phyloP scores from a whole-genome alignment of 2,888 invertebrate species.

The Ochropleura leucogaster region DNA sequence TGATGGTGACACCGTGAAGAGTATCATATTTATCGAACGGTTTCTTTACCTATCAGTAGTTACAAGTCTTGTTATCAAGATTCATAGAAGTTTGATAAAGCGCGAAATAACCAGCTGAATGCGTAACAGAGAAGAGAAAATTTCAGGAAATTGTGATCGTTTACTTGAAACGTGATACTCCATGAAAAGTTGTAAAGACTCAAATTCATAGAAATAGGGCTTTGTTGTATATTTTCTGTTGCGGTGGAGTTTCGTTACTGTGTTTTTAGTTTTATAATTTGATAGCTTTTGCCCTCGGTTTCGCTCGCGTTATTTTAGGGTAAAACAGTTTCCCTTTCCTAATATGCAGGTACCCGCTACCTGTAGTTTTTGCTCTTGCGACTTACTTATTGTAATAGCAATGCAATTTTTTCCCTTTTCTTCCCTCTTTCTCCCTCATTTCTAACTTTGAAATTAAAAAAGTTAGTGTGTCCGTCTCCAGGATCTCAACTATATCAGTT shows the following conservation, averaged over 20 bases:
- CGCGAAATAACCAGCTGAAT: conserved; percentile 17
- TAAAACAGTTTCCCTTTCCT: no score
- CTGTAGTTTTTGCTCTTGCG: no score
- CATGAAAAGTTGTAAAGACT: conserved; percentile 19
- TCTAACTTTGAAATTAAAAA: no score
- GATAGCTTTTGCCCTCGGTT: no score
- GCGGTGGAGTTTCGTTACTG: not conserved
- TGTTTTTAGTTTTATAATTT: not conserved
- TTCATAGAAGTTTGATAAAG: conserved; percentile 13
- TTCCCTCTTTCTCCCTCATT: no score
- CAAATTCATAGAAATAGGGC: not conserved
- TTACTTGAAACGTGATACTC: conserved; percentile 16
- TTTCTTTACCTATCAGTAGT: not conserved
- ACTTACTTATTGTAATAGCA: no score
- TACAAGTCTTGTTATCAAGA: conserved; percentile 4
- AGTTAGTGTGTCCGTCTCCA: no score
- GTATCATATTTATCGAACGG: not conserved
- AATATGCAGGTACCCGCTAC: no score
- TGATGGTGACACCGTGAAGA: not conserved
- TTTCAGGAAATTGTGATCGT: conserved; percentile 26
- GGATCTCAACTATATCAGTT: no score
- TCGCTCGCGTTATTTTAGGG: no score
- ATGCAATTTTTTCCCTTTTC: no score
- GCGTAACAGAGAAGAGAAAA: conserved; percentile 2
- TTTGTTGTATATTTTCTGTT: not conserved